These are phyloP conservation scores for Orthosia cruda DNA, from an alignment of 2,888 invertebrate genomes.

Conservation along the genomic window DNA sequence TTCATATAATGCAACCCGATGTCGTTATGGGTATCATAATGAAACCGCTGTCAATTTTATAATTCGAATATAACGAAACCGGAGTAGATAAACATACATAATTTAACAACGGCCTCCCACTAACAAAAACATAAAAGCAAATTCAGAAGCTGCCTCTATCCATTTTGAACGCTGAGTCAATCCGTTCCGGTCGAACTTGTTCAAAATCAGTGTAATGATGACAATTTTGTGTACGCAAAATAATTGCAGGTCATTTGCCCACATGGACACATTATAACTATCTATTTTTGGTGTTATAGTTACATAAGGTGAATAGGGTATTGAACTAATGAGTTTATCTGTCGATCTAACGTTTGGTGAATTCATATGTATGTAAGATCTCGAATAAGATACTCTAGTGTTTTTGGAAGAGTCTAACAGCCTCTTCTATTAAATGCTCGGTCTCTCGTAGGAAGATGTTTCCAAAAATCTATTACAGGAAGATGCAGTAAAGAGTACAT, in stretches of 20 bases:
- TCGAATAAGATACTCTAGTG: background rate
- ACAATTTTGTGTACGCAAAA: conserved; percentile 40
- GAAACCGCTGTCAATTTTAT: too few species aligned
- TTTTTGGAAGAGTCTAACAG: too few species aligned
- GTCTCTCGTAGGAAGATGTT: too few species aligned
- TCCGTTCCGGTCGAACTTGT: conserved; percentile 37
- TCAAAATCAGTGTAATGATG: conserved; percentile 41
- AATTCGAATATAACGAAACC: too few species aligned
- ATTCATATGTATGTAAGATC: background rate
- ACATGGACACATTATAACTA: conserved; percentile 14
- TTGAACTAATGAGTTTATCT: background rate
- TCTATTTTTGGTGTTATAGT: conserved; percentile 22
- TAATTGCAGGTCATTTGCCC: conserved; percentile 45
- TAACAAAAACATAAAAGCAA: background rate
- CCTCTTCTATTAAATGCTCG: too few species aligned
- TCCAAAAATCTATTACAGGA: too few species aligned
- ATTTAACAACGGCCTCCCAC: background rate
- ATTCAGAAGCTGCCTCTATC: background rate
- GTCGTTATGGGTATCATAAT: too few species aligned
- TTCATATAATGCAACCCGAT: too few species aligned
- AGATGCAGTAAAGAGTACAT: background rate
- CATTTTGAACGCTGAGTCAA: conserved; percentile 10
- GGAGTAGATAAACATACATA: too few species aligned
- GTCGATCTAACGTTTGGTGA: too few species aligned
- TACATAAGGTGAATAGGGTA: conserved; percentile 3